Conservation (phyloP, 2,797 vertebrate genomes). For the Coreius guichenoti region DNA sequence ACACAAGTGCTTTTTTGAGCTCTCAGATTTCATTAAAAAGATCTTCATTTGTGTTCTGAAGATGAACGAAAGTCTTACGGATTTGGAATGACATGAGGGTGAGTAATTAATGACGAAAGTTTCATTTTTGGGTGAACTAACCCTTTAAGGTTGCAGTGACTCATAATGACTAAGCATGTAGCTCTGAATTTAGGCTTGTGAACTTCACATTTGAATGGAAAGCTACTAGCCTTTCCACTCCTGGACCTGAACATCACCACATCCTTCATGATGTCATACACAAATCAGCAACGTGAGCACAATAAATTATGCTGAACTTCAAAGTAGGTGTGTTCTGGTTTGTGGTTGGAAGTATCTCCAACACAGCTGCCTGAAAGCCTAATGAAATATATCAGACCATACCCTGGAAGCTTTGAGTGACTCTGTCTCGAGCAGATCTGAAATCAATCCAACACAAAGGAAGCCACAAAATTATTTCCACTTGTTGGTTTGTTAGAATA, state of each 20-base stretch:
- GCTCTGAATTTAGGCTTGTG: not conserved
- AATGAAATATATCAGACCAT: not conserved
- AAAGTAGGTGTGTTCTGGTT: conserved; percentile 35
- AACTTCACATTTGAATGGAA: conserved; percentile 34
- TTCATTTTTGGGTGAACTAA: not conserved
- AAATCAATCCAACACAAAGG: conserved; percentile 32
- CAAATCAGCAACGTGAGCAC: conserved; percentile 37
- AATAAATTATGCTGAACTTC: conserved; percentile 21
- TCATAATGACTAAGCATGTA: conserved; percentile 15
- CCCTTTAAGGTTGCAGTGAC: conserved; percentile 4
- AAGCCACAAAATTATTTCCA: conserved; percentile 38
- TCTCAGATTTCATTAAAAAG: no score
- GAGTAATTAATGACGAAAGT: not conserved
- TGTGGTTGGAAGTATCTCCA: conserved; percentile 35
- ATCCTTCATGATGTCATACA: conserved; percentile 48
- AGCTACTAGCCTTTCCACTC: conserved; percentile 8
- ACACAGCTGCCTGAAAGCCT: conserved; percentile 19
- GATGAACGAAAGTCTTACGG: not conserved
- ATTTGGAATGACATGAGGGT: not conserved
- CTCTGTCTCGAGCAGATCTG: conserved; percentile 18
- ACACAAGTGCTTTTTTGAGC: no score
- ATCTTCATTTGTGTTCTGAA: not conserved
- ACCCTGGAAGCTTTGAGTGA: not conserved
- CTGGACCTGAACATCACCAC: conserved; percentile 24
- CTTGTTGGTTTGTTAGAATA: conserved; percentile 25